Evolutionary conservation across 2,797 vertebrate genomes (phyloP).

Genomic region (Emys orbicularis): DNA sequence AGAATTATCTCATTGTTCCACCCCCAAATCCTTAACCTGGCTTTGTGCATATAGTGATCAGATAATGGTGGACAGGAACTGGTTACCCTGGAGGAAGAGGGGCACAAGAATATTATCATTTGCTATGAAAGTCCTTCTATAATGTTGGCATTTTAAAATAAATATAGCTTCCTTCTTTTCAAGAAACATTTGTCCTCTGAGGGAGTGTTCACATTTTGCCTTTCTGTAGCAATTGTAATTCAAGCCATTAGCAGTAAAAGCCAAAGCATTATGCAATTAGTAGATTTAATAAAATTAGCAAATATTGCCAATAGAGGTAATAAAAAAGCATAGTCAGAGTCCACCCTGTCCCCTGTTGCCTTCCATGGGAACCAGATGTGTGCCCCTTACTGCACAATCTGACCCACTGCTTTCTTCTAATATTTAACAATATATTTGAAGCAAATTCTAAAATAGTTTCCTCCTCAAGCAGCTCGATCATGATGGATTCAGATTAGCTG

Average conservation of each 20-base stretch:
- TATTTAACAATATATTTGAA: neutral
- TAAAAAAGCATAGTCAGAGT: neutral
- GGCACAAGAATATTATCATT: neutral
- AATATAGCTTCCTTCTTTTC: neutral
- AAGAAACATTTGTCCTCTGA: neutral
- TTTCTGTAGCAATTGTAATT: neutral
- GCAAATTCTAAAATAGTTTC: neutral
- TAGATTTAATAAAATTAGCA: neutral
- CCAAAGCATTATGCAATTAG: neutral
- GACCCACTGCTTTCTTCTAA: neutral
- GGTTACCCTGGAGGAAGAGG: neutral
- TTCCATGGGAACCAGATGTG: neutral
- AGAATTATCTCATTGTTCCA: neutral
- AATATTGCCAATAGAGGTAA: neutral
- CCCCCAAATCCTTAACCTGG: neutral
- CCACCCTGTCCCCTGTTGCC: neutral
- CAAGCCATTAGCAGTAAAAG: neutral
- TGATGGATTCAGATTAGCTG: fast-evolving
- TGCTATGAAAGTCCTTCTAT: neutral
- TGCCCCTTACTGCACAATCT: fast-evolving
- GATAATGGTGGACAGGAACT: fast-evolving
- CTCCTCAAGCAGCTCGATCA: neutral
- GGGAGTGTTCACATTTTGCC: neutral
- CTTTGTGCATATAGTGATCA: neutral
- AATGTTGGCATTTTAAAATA: neutral